Base-by-base conservation (phyloP, 2,797 vertebrate genomes). In the Catharus ustulatus region DNA sequence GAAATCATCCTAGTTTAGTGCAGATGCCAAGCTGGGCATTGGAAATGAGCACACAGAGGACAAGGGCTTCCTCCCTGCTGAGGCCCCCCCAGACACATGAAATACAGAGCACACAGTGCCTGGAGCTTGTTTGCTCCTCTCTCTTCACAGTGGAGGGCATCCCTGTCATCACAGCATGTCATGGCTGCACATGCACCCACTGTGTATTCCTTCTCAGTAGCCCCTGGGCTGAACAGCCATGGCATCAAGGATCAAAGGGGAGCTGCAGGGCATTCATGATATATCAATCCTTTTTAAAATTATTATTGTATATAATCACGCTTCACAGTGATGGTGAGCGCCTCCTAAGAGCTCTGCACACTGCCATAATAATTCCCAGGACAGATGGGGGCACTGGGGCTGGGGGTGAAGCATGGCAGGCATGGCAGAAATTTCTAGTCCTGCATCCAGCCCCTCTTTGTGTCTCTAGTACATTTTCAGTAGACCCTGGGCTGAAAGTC, bases 261-360 rank as follows among this genome's bases (percentile, higher is more conserved):
- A 59, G 58, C 62, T 88, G 40, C 52, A 63, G 69, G 55, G 63
- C 8, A 0, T 76, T 89, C 40, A 17, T 48, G 58, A n/a, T 69
- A 19, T 91, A 69, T 22, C 22, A 91, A 55, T n/a, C 15, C 36
- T 78, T 71, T 32, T 13, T 0, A 24, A 55, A 62, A 63, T 42
- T 38, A 61, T 29, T 61, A 23, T 27, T 48, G 30, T 9, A 3
- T 7, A 3, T 32, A 57, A 34, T 77, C 67, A 74, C 38, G n/a
- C 11, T 59, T 61, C 0, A 0, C 4, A 6, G 38, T 58, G 61
- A 57, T 2, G 4, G 26, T 18, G 19, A 77, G 36, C 0, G 1
- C 15, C 5, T 57, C 36, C 19, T 46, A 54, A 72, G 69, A 48
- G 58, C 38, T 64, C 42, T 83, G 32, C 36, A 38, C 0, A 0